Evolutionary conservation across 1,140 invertebrate genomes (phyloP), one percentile per base, ranked within the genome.

Genomic region (Pseudomyrmex pallidus): DNA sequence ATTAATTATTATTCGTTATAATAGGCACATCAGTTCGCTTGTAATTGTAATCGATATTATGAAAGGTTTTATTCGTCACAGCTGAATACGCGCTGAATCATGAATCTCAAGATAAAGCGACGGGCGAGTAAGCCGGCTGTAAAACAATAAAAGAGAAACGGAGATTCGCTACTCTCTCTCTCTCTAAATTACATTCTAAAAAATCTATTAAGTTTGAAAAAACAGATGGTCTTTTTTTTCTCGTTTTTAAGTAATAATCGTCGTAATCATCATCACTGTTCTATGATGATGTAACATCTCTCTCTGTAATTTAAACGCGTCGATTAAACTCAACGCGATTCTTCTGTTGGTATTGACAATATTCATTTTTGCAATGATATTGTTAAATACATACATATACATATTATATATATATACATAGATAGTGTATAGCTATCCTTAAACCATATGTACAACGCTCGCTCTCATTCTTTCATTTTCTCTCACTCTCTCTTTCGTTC

Each of bases 1-100:
- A 70, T 70, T 70, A 70, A 68, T 68, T 68, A 54, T 68, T 68
- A 52, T 68, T 85, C 59, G 74, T 35, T 35, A 78, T 64, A 46
- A 85, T 67, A 85, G 84, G 86, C 84, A 85, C 86, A 77, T 87
- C 59, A 77, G 84, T 87, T 85, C 12, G 73, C 52, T 48, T 48
- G 77, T n/a, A 62, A 46, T 57, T 48, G 52, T 48, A 66, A 76
- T 54, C 52, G 22, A 48, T 85, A 70, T 62, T 50, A 50, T 50
- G 20, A 35, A 52, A 35, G 20, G n/a, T 66, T 66, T 13, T 52
- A 22, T 52, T 25, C 9, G 63, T 15, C 17, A 22, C 46, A 22
- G 13, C 2, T 54, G 67, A 46, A 61, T 70, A 44, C 22, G 61
- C 57, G 66, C 2, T 63, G 17, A 64, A 67, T 15, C 25, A 68